Evolutionary conservation across 2,797 vertebrate genomes (phyloP).

Genomic region (Sebastiscus albofasciatus): DNA sequence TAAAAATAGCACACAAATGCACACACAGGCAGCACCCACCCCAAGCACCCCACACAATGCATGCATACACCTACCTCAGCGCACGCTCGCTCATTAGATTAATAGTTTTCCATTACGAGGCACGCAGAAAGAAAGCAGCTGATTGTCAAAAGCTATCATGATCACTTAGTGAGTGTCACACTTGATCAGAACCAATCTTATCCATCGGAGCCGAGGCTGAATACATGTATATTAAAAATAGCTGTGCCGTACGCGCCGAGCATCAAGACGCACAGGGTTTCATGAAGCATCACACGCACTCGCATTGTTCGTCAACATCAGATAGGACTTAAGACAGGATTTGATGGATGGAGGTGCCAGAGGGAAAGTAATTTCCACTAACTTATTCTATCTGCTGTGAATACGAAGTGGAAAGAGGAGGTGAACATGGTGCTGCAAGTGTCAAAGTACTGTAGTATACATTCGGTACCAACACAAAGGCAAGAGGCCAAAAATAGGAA

Average conservation of each 20-base stretch:
- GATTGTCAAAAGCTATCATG: constrained; percentile 27
- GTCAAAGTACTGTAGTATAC: not conserved
- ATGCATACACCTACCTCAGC: not conserved
- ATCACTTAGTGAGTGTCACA: constrained; percentile 39
- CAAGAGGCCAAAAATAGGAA: not conserved
- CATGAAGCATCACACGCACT: constrained; percentile 35
- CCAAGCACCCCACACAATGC: not conserved
- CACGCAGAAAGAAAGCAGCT: not conserved
- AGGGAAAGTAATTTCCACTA: constrained; percentile 55
- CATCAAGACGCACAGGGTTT: constrained; percentile 28
- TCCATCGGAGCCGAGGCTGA: constrained; percentile 10
- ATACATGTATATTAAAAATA: constrained; percentile 47
- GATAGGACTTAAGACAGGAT: constrained; percentile 48
- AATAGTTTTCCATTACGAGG: constrained; percentile 24
- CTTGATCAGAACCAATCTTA: constrained; percentile 29
- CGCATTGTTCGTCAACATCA: constrained; percentile 54
- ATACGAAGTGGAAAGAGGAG: constrained; percentile 26
- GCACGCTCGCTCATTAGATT: constrained; percentile 9
- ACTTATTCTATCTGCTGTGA: constrained; percentile 45
- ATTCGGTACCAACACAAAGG: not conserved
- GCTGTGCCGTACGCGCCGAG: not conserved
- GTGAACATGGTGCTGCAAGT: not conserved
- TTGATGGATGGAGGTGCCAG: constrained; percentile 68
- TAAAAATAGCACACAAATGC: constrained; percentile 58
- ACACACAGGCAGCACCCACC: not conserved